These are phyloP conservation scores for Kuschelorhynchus macadamiae DNA, from an alignment of 2,888 invertebrate genomes.

Conservation along the genomic window DNA sequence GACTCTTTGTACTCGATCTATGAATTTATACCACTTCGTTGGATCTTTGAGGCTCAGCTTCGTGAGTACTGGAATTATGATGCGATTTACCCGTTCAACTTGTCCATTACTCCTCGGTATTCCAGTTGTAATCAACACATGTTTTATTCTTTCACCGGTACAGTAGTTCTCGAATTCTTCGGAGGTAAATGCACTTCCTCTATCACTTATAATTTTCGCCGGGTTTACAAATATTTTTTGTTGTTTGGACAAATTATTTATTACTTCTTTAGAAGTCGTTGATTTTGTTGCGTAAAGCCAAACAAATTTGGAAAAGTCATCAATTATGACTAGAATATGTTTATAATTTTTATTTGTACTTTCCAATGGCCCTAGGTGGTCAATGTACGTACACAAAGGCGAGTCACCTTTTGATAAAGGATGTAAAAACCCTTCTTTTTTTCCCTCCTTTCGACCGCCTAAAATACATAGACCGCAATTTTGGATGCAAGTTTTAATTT, in stretches of 20 bases:
- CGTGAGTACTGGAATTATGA: too few relatives aligned
- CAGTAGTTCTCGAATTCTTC: slow-evolving; percentile 61
- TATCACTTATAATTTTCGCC: slow-evolving; percentile 58
- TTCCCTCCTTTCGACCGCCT: slow-evolving; percentile 55
- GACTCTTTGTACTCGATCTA: too few relatives aligned
- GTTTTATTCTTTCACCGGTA: slow-evolving; percentile 59
- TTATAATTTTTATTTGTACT: slow-evolving; percentile 54
- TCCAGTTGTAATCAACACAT: slow-evolving; percentile 56
- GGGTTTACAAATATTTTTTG: slow-evolving; percentile 63
- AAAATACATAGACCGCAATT: slow-evolving; percentile 57
- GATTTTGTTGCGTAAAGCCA: slow-evolving; percentile 39
- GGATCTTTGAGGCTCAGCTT: too few relatives aligned
- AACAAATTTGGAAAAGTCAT: too few relatives aligned
- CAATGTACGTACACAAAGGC: slow-evolving; percentile 52
- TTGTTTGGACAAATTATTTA: slow-evolving; percentile 51
- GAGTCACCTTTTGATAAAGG: slow-evolving; percentile 50
- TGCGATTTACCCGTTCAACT: slow-evolving; percentile 55
- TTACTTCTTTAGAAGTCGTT: slow-evolving; percentile 54
- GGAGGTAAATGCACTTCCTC: slow-evolving; percentile 62
- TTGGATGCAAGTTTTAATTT: slow-evolving; percentile 45
- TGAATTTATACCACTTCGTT: too few relatives aligned
- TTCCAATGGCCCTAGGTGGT: slow-evolving; percentile 55
- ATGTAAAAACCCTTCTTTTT: slow-evolving; percentile 53
- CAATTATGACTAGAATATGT: slow-evolving; percentile 55
- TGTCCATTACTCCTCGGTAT: slow-evolving; percentile 63